phyloP scores from a whole-genome alignment of 53 echinoderm and acorn worm species.

The Holothuria leucospilota region DNA sequence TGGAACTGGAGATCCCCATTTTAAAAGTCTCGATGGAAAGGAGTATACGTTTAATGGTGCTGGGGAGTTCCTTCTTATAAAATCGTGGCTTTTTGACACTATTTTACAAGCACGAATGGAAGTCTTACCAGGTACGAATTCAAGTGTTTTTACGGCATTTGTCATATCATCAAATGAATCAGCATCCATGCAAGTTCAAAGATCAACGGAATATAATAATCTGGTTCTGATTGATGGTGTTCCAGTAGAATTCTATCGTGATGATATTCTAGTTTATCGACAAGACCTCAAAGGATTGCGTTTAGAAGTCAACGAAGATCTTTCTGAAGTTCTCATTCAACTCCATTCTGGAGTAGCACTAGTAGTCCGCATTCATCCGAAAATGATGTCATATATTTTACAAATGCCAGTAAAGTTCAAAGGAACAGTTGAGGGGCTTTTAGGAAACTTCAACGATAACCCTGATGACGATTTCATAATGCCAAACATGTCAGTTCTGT shows the following conservation, averaged over 20 bases:
- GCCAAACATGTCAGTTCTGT: conserved; percentile 56
- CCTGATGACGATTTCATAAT: conserved; percentile 64
- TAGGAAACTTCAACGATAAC: conserved; percentile 65
- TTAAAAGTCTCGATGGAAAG: conserved; percentile 60
- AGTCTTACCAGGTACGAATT: conserved; percentile 49
- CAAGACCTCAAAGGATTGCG: conserved; percentile 4
- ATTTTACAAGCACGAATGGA: conserved; percentile 75
- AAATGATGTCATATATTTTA: conserved; percentile 69
- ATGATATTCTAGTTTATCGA: neutral
- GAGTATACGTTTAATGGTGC: conserved; percentile 73
- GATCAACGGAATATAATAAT: conserved; percentile 48
- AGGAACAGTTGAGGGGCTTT: conserved; percentile 49
- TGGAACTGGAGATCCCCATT: conserved; percentile 69
- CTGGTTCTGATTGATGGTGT: conserved; percentile 49
- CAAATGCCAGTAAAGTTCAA: conserved; percentile 59
- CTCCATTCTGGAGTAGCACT: conserved; percentile 51
- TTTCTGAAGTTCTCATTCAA: conserved; percentile 5
- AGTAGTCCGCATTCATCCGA: conserved; percentile 35
- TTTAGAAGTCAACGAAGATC: neutral
- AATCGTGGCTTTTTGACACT: conserved; percentile 49
- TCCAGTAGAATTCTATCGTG: neutral
- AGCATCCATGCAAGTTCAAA: conserved; percentile 58
- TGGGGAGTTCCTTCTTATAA: conserved; percentile 65
- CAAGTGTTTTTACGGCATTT: conserved; percentile 67
- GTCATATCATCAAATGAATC: conserved; percentile 59